Base-by-base conservation (phyloP, 2,888 invertebrate species). In the Hermodice carunculata region DNA sequence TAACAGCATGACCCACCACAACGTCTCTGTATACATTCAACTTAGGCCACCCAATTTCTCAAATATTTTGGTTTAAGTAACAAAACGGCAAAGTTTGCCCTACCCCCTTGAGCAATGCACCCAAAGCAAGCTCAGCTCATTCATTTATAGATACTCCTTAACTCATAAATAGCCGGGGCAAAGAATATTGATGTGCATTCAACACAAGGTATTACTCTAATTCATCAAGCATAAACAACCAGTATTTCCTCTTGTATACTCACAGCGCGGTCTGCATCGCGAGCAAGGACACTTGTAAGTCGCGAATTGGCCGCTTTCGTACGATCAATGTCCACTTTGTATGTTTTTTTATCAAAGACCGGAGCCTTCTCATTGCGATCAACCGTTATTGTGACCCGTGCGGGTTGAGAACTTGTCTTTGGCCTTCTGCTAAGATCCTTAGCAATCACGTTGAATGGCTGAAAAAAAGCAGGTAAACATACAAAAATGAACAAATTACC, bases 381-480 rank as follows among this genome's bases (percentile, higher is more conserved):
- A 1, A 83, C 81, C 8, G 31, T 66, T 28, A 83, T 66, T 11
- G 69, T 71, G 22, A 82, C 77, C 6, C 74, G 74, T 14, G 79
- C 80, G 2, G 61, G 61, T 3, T 22, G 14, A 24, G 28, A 60
- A 37, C 67, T 69, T 8, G 61, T 63, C 52, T 65, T 54, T 1
- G 72, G 64, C 17, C 74, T 67, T 19, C 69, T 68, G 24, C 77
- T 77, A 17, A 63, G 72, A 61, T 79, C 79, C 19, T 52, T 61
- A 0, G 76, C 76, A 49, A 64, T 24, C 14, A 71, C 56, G 11
- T 69, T 69, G 59, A 81, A 71, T 19, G 69, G 69, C 71, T 71
- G 65, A 0, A 44, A 14, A 32, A 28, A 24, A n/a, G n/a, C 11
- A 49, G 22, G 26, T 49, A 8, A 42, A 24, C n/a, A n/a, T n/a